phyloP scores from a whole-genome alignment of 2,888 invertebrate species.

The Cheilosia vernalis region DNA sequence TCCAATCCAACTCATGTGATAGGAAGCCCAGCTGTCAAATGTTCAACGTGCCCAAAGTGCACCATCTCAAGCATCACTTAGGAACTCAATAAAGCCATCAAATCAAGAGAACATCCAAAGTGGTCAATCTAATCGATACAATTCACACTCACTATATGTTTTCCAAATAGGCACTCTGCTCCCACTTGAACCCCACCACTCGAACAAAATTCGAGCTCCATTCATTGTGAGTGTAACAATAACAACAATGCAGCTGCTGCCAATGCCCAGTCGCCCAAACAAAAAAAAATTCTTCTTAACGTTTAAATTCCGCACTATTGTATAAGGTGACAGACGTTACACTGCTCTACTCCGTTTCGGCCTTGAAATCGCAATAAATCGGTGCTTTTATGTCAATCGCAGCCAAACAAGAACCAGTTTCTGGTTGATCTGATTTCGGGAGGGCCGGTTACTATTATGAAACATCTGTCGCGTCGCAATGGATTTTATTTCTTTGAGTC shows the following conservation, averaged over 20 bases:
- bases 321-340: constrained; percentile 23
- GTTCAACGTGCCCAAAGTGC: no score
- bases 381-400: constrained; percentile 19
- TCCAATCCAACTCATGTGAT: no score
- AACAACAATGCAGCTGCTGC: background rate
- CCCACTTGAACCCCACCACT: no score
- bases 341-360: constrained; percentile 4
- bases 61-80: no score
- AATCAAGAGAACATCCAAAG: no score
- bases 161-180: no score
- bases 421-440: constrained; percentile 26
- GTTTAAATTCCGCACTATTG: constrained; percentile 10
- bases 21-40: no score
- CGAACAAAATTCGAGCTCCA: background rate
- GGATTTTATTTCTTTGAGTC: background rate
- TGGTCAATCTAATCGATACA: no score
- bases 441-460: constrained; percentile 21
- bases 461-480: constrained; percentile 42
- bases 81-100: no score
- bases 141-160: no score
- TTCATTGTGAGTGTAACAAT: background rate
- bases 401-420: constrained; percentile 41
- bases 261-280: constrained; percentile 1
- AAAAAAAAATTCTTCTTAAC: background rate
- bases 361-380: constrained; percentile 29